Conservation (phyloP, 2,888 invertebrate genomes). For the Ectemnius lituratus region DNA sequence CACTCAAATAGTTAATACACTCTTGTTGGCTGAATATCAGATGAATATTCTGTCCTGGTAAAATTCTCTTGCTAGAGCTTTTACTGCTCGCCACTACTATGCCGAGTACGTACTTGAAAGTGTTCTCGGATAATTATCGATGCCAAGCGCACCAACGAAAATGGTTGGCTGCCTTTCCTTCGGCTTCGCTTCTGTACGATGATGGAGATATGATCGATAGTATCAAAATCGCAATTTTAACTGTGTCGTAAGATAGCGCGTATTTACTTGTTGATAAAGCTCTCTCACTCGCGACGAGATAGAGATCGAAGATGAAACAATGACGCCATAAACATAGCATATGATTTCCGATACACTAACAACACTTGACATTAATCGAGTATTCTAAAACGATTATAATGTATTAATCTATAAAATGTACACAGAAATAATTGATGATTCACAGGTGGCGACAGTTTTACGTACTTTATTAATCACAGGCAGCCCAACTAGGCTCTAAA, state of each 20-base stretch:
- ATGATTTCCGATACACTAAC: no score
- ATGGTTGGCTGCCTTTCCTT: no score
- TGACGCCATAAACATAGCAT: no score
- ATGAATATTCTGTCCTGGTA: not conserved
- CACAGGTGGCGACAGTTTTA: no score
- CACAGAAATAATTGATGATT: no score
- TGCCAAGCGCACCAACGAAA: not conserved
- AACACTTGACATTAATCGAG: no score
- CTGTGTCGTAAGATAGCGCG: not conserved
- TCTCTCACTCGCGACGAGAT: not conserved
- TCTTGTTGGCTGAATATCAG: not conserved
- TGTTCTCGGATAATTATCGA: not conserved
- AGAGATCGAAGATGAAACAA: no score
- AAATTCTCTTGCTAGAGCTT: not conserved
- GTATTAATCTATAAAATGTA: no score
- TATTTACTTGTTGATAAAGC: constrained; percentile 13
- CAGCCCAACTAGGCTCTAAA: no score
- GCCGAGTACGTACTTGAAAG: not conserved
- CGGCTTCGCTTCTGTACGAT: not conserved
- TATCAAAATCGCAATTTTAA: constrained; percentile 1
- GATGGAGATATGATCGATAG: constrained; percentile 9
- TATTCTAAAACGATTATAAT: no score
- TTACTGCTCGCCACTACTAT: not conserved
- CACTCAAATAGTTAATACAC: not conserved
- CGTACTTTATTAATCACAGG: no score